Evolutionary conservation across 2,113 vertebrate species (phyloP).

Genomic region (Lanius collurio): DNA sequence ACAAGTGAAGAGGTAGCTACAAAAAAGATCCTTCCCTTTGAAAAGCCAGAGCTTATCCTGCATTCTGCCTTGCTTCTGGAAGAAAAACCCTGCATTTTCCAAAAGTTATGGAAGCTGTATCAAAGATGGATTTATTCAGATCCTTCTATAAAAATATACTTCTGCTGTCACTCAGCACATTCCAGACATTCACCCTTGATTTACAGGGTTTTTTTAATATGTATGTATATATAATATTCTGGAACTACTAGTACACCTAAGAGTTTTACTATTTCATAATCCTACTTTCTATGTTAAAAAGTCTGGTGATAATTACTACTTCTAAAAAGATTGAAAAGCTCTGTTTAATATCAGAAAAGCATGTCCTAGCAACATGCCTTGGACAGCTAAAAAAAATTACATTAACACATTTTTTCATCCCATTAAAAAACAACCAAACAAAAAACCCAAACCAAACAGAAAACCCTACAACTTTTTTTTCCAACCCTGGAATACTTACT

Average conservation of each 20-base stretch:
- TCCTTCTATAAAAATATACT: background rate
- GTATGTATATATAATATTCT: background rate
- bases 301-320: background rate
- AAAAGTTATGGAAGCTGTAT: background rate
- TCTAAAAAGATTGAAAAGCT: background rate
- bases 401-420: background rate
- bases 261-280: background rate
- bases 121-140: background rate
- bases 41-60: background rate
- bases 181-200: background rate
- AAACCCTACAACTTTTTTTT: background rate
- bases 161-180: background rate
- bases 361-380: background rate
- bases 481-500: background rate
- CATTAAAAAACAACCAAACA: background rate
- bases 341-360: background rate
- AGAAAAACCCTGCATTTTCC: background rate
- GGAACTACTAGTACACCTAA: background rate
- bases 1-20: background rate
- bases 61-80: background rate
- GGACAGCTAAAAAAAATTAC: background rate
- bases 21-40: background rate
- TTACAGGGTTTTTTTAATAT: background rate
- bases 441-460: background rate
- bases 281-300: background rate